Percentiles rank a stretch among this genome's conserved stretches.
Evolutionary conservation across 2,888 invertebrate genomes (phyloP).

Genomic region (Sussaba pulchella): DNA sequence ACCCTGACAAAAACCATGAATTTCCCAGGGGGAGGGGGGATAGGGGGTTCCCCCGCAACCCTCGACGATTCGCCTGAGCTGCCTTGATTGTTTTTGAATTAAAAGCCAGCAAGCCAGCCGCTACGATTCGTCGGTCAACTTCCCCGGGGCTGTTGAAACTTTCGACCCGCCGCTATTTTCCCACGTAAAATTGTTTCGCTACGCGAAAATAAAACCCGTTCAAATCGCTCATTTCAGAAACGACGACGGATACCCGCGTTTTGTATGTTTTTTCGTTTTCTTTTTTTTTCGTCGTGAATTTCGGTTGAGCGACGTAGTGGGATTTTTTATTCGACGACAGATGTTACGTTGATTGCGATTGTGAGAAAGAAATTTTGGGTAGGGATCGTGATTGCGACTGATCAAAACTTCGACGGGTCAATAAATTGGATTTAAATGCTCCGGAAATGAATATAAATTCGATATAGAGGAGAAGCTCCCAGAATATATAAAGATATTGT

Average conservation of each 20-base stretch:
- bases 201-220: constrained; percentile 7
- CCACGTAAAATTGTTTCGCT: constrained; percentile 44
- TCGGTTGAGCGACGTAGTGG: too few relatives aligned
- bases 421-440: too few relatives aligned
- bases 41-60: constrained; percentile 13
- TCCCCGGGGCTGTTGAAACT: constrained; percentile 40
- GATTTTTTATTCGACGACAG: too few relatives aligned
- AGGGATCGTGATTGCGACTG: too few relatives aligned
- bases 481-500: too few relatives aligned
- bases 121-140: constrained; percentile 42
- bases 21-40: too few relatives aligned
- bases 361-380: neutral
- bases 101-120: constrained; percentile 50
- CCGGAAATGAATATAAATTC: too few relatives aligned
- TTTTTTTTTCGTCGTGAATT: too few relatives aligned
- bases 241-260: neutral
- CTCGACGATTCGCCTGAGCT: constrained; percentile 11
- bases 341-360: neutral
- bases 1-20: constrained; percentile 50
- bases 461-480: too few relatives aligned
- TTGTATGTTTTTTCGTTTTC: too few relatives aligned
- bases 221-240: neutral
- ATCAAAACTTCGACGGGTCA: too few relatives aligned
- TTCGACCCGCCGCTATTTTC: constrained; percentile 30
- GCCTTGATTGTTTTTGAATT: constrained; percentile 69